These are phyloP conservation scores for Lethenteron camtschaticum DNA, from an alignment of 2,113 vertebrate species.

Conservation along the genomic window DNA sequence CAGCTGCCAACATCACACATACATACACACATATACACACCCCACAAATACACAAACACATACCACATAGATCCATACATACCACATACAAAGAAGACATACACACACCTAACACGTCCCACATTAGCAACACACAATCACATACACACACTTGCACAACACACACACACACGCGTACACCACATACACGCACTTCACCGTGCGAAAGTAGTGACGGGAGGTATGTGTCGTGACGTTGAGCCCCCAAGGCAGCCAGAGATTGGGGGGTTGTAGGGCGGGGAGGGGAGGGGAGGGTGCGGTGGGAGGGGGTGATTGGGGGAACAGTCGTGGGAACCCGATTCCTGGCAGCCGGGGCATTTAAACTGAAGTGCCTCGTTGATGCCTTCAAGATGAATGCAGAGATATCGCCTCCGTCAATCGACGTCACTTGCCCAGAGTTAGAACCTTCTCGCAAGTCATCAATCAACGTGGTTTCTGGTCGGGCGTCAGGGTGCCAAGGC, in stretches of 20 bases:
- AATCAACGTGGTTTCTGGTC: no score
- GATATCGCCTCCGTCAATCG: no score
- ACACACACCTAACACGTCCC: neutral
- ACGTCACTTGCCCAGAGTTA: no score
- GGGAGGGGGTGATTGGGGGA: neutral
- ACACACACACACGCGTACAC: neutral
- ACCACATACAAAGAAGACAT: neutral
- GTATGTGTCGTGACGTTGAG: neutral
- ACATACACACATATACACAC: no score
- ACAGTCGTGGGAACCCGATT: neutral
- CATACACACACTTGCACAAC: neutral
- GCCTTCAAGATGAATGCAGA: no score
- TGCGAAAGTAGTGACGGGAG: neutral
- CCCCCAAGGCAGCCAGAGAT: neutral
- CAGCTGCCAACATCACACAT: no score
- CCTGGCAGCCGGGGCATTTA: neutral
- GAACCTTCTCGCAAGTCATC: no score
- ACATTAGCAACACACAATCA: neutral
- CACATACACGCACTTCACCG: neutral
- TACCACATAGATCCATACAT: conserved; percentile 1
- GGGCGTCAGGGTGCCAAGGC: no score
- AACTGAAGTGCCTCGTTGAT: neutral
- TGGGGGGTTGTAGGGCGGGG: neutral
- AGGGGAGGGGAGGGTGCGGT: neutral
- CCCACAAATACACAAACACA: no score